phyloP scores from a whole-genome alignment of 2,113 vertebrate species.

The Perca schrenkii region DNA sequence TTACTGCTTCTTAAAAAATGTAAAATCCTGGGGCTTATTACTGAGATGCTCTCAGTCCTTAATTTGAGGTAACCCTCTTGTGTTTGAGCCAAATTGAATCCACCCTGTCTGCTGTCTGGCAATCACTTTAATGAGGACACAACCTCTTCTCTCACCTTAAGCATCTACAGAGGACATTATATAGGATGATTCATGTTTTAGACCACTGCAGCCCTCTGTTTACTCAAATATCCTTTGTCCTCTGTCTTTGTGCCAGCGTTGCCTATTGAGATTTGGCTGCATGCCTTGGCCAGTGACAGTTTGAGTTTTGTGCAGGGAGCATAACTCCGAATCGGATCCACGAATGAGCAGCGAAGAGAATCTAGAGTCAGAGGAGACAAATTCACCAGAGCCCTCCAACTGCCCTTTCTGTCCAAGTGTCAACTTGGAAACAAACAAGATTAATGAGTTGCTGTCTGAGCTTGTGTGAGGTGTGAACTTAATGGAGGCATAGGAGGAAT shows the following conservation, averaged over 20 bases:
- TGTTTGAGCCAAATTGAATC: conserved; percentile 38
- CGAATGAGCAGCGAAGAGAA: conserved; percentile 41
- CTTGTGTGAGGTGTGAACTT: conserved; percentile 13
- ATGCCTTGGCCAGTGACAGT: conserved; percentile 11
- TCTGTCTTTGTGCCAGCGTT: conserved; percentile 56
- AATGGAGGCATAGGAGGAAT: conserved; percentile 29
- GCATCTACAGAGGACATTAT: conserved; percentile 37
- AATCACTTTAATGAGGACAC: conserved; percentile 57
- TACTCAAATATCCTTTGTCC: conserved; percentile 48
- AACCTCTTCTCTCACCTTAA: conserved; percentile 48
- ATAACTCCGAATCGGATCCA: conserved; percentile 40
- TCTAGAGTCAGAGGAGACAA: conserved; percentile 50
- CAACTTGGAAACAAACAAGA: conserved; percentile 48
- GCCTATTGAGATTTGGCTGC: conserved; percentile 31
- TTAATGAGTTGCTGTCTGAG: conserved; percentile 58
- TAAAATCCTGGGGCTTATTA: conserved; percentile 22
- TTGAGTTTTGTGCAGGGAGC: conserved; percentile 26
- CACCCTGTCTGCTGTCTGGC: conserved; percentile 33
- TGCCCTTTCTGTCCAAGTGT: conserved; percentile 50
- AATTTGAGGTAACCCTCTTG: conserved; percentile 31
- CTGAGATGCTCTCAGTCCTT: conserved; percentile 19
- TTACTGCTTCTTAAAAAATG: conserved; percentile 25
- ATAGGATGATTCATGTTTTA: conserved; percentile 55
- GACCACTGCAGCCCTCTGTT: conserved; percentile 20
- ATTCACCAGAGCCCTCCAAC: conserved; percentile 35